Evolutionary conservation across 2,888 invertebrate species (phyloP), one percentile per base, ranked within the genome.

Genomic region (Apeira syringaria): DNA sequence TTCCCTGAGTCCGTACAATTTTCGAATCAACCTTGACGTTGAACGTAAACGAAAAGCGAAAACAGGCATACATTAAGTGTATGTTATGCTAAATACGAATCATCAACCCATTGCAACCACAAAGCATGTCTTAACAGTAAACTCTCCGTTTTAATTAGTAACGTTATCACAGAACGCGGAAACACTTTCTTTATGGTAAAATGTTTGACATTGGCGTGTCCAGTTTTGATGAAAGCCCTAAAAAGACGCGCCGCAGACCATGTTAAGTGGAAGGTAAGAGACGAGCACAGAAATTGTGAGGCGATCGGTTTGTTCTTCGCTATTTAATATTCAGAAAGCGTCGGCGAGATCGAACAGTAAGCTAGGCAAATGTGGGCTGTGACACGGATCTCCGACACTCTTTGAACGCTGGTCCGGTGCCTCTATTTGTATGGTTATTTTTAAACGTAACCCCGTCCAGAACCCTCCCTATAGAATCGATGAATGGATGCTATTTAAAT

Each of bases 261-360:
- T 75, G 68, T 61, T 68, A 69, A 74, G 58, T 67, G 54, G 62
- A 56, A 61, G 54, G 56, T 63, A 62, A 69, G 64, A 64, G 59
- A 66, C 53, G 49, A 65, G 59, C 47, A 61, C 50, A 53, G 74
- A 72, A 69, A 80, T 81, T 82, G 76, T 78, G 84, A 78, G 70
- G 69, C 73, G 56, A 55, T 53, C 62, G 61, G 64, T 67, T 20
- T 46, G 30, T 46, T 56, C 62, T 64, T 62, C 59, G 62, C 59
- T 61, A 70, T 80, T 82, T 82, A 75, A 73, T 81, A 87, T 87
- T 84, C 85, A 72, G 63, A 74, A 67, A 71, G 78, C 77, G 81
- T 80, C 68, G 59, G 71, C 62, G 73, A 72, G 74, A 76, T 80
- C 76, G 69, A 75, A 25, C 29, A 37, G 43, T 33, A 28, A 26